These are phyloP conservation scores for Vidua chalybeata DNA, from an alignment of 2,113 vertebrate species.

Conservation along the genomic window DNA sequence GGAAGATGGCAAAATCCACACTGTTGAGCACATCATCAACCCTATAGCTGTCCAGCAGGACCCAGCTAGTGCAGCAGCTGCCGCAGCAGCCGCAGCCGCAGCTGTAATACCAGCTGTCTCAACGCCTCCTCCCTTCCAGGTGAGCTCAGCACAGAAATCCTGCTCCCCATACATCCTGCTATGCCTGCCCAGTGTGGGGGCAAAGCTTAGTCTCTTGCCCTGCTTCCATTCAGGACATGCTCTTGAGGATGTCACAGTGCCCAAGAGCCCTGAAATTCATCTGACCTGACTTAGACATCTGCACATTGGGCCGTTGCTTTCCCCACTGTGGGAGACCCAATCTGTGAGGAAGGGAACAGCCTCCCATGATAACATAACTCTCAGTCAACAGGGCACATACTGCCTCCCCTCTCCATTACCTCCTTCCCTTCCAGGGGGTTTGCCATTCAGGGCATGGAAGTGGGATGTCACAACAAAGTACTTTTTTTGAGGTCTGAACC, in stretches of 20 bases:
- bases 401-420: background rate
- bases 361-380: background rate
- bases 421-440: background rate
- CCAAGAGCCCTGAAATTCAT: background rate
- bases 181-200: rapidly evolving
- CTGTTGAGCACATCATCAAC: conserved; percentile 93
- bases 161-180: background rate
- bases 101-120: conserved; percentile 88
- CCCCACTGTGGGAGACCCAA: rapidly evolving
- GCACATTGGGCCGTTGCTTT: background rate
- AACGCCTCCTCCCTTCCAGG: conserved; percentile 96
- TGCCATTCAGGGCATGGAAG: background rate
- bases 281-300: background rate
- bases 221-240: background rate
- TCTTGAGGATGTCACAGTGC: background rate
- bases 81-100: conserved; percentile 48
- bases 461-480: background rate
- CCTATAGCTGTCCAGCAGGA: conserved; percentile 92
- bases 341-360: background rate
- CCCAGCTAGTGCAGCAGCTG: conserved; percentile 72
- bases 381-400: rapidly evolving
- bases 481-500: background rate
- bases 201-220: background rate
- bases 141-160: conserved; percentile 22
- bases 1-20: conserved; percentile 93